Evolutionary conservation across 2,797 vertebrate genomes (phyloP).

Genomic region (Molossus alvarezi): DNA sequence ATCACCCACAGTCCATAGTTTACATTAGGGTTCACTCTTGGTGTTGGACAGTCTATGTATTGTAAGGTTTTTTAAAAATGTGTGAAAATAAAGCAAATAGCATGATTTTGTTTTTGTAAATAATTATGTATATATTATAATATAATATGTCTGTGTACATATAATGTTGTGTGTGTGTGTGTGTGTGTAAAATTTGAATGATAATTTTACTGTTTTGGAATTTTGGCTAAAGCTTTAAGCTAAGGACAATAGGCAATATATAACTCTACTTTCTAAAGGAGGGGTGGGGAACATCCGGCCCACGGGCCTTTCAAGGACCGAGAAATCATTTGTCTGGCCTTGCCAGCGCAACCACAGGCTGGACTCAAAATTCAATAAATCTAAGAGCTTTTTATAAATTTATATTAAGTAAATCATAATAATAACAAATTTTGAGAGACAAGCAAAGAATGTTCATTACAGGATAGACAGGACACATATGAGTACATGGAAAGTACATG

Average conservation of each 20-base stretch:
- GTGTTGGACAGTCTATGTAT: neutral
- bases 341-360: neutral
- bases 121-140: neutral
- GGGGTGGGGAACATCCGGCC: neutral
- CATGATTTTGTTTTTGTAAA: neutral
- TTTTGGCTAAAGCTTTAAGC: constrained; percentile 25
- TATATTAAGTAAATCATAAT: too few relatives aligned
- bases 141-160: neutral
- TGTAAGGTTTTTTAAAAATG: neutral
- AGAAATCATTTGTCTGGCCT: neutral
- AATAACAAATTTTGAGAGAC: too few relatives aligned
- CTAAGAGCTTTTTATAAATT: too few relatives aligned
- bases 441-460: too few relatives aligned
- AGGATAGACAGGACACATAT: too few relatives aligned
- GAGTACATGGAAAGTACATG: too few relatives aligned
- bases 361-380: too few relatives aligned
- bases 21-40: neutral
- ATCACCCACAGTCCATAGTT: neutral
- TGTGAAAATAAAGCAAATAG: neutral
- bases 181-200: neutral
- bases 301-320: neutral
- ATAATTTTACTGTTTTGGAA: neutral
- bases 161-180: neutral
- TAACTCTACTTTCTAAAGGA: neutral
- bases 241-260: neutral